A percentile compares a stretch with the other conserved stretches of the same genome.
These are phyloP conservation scores for Dromaius novaehollandiae DNA, from an alignment of 2,113 vertebrate genomes.

Conservation along the genomic window DNA sequence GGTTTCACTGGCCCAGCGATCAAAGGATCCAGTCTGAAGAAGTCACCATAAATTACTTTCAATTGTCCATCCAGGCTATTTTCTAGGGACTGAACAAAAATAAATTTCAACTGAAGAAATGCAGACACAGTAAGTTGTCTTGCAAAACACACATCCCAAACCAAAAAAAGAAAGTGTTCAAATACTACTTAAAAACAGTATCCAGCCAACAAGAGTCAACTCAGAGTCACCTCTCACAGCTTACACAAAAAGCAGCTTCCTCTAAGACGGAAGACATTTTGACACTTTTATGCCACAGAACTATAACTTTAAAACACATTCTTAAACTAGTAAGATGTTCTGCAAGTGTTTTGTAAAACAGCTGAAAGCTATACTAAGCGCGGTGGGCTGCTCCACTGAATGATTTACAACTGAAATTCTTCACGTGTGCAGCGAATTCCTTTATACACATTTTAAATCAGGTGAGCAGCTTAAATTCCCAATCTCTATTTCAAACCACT, in stretches of 20 bases:
- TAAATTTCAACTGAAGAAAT: background rate
- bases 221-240: background rate
- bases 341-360: background rate
- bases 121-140: background rate
- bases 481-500: background rate
- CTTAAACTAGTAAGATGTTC: background rate
- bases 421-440: background rate
- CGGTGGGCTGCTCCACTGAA: too few relatives aligned
- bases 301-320: background rate
- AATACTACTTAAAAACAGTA: background rate
- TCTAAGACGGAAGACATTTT: background rate
- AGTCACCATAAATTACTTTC: conserved; percentile 88
- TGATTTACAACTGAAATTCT: background rate
- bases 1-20: conserved; percentile 65
- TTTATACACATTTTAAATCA: background rate
- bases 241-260: background rate
- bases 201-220: background rate
- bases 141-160: background rate
- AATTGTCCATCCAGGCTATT: conserved; percentile 77
- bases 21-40: conserved; percentile 87
- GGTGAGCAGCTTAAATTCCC: background rate
- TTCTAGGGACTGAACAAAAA: conserved; percentile 81
- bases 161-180: background rate
- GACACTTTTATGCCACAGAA: background rate
- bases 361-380: background rate